Evolutionary conservation across 1,140 invertebrate species (phyloP), one percentile per base, ranked within the genome.

Genomic region (Heliconius nattereri): DNA sequence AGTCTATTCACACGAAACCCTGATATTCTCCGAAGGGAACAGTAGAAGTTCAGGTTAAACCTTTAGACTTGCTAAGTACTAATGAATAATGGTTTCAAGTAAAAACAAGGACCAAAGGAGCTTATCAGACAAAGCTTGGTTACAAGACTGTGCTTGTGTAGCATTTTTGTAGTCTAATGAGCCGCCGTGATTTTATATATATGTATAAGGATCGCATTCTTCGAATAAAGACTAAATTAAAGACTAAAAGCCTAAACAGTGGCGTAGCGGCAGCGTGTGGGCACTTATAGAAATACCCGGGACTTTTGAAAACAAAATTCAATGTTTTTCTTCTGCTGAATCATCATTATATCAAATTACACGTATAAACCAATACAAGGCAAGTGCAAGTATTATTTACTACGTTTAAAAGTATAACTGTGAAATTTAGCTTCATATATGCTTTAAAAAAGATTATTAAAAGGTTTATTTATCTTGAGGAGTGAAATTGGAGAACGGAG

Each of bases 121-220:
- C 76, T 77, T 77, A 77, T 77, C 76, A 52, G 60, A 77, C 66
- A 20, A 29, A 37, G 70, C 29, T 71, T 26, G 70, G 70, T 23
- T 71, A 71, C 60, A 71, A n/a, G 19, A 37, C 32, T 71, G 35
- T n/a, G 26, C 70, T 77, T 77, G 75, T 54, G 71, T 40, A 32
- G 45, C 75, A 77, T 77, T 77, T 77, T 77, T 71, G 76, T 32
- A 71, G 66, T 77, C 76, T 77, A 77, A 77, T 77, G 76, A 77
- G 76, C 26, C 37, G 45, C 40, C 40, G 60, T 54, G 76, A 77
- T 77, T 40, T 71, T 72, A 77, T 70, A 77, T 77, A 76, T 45
- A 45, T 45, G 13, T 45, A 54, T 77, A 52, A 72, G 20, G 35
- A 72, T 20, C 32, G 32, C 35, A 7, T 72, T 72, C 71, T 72